Conservation (phyloP, 2,113 vertebrate genomes). For the Pomatostomus ruficeps region DNA sequence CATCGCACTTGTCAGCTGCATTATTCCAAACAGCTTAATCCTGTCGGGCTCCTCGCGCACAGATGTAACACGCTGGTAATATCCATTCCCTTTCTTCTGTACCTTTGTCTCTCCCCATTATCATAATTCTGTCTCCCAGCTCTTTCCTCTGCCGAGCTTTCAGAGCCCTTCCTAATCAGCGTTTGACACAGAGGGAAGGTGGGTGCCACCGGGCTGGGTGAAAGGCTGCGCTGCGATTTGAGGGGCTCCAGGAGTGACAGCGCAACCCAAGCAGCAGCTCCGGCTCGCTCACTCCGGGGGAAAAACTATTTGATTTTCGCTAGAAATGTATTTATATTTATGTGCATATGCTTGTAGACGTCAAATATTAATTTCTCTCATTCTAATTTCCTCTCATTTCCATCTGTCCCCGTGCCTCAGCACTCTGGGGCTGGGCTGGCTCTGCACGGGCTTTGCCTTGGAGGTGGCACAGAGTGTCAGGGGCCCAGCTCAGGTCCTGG, state of each 20-base stretch:
- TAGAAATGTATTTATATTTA: conserved; percentile 62
- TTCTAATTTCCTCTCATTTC: conserved; percentile 40
- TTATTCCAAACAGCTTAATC: conserved; percentile 14
- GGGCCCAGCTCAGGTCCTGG: too few relatives aligned
- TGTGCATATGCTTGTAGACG: conserved; percentile 25
- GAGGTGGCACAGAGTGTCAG: not conserved
- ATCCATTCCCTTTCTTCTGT: not conserved
- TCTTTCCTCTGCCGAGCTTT: conserved; percentile 44
- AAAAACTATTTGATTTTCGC: conserved; percentile 53
- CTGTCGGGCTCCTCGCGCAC: not conserved
- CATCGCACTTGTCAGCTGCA: not conserved
- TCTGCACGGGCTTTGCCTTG: not conserved
- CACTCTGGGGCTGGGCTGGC: not conserved
- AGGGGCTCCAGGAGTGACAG: conserved; percentile 23
- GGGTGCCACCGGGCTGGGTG: not conserved
- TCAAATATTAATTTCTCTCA: conserved; percentile 59
- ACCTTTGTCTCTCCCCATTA: conserved; percentile 23
- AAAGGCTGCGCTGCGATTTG: conserved; percentile 8
- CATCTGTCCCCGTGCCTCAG: not conserved
- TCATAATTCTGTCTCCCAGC: conserved; percentile 15
- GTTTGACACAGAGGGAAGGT: not conserved
- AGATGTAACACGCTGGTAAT: not conserved
- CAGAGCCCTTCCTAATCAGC: conserved; percentile 52
- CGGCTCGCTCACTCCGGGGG: conserved; percentile 48
- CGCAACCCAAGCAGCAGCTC: conserved; percentile 31